Conservation (phyloP, 2,113 vertebrate species). For the Formicarius rufipectus region DNA sequence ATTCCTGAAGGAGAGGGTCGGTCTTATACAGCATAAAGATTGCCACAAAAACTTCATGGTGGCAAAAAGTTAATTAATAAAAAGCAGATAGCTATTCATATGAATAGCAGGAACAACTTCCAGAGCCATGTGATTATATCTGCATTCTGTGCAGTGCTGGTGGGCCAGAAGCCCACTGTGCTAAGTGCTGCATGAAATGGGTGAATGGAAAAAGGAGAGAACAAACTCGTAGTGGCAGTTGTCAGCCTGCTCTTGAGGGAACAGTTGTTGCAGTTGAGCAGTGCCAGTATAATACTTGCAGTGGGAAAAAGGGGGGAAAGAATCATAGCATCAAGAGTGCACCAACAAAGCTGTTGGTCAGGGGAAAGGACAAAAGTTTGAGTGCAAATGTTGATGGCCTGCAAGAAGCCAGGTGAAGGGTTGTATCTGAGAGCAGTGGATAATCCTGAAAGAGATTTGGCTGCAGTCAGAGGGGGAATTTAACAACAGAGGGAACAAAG, state of each 20-base stretch:
- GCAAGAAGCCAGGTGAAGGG: background rate
- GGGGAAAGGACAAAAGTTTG: background rate
- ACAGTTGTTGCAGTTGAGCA: conserved; percentile 61
- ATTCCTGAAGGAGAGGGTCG: background rate
- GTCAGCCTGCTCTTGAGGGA: conserved; percentile 59
- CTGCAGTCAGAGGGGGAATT: background rate
- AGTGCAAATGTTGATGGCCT: background rate
- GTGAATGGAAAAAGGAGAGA: conserved; percentile 68
- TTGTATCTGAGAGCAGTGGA: background rate
- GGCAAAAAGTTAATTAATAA: conserved; percentile 54
- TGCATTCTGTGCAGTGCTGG: conserved; percentile 28
- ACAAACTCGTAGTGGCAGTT: conserved; percentile 62
- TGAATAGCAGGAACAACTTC: conserved; percentile 58
- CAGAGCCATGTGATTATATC: conserved; percentile 39
- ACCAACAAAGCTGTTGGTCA: background rate
- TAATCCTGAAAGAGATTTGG: background rate
- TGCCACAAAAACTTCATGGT: background rate
- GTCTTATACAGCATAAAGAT: background rate
- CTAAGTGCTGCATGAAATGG: conserved; percentile 31
- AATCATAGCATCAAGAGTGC: background rate
- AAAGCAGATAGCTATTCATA: conserved; percentile 40
- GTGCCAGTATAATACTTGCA: conserved; percentile 49
- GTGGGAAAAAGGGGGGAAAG: conserved; percentile 20
- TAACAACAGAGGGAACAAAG: background rate
- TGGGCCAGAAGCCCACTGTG: conserved; percentile 60